These are phyloP conservation scores for Syngnathoides biaculeatus DNA, from an alignment of 2,113 vertebrate species.

Conservation along the genomic window DNA sequence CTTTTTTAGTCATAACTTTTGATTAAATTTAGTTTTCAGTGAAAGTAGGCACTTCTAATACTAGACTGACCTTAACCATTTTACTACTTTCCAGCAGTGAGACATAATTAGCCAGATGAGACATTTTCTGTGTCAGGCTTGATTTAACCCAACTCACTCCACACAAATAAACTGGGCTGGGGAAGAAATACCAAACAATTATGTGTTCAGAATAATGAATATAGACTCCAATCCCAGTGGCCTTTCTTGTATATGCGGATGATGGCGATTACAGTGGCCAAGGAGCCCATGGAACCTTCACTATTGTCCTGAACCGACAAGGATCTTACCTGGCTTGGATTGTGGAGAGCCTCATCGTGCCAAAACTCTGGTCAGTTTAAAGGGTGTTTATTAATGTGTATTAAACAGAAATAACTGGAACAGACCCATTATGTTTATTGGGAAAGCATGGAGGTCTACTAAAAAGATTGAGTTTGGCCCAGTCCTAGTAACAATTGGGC, in stretches of 20 bases:
- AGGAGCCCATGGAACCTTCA: constrained; percentile 51
- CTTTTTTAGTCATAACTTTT: constrained; percentile 25
- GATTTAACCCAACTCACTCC: constrained; percentile 56
- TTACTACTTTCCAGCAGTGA: constrained; percentile 50
- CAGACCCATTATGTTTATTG: constrained; percentile 66
- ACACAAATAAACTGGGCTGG: constrained; percentile 58
- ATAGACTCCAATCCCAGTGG: constrained; percentile 52
- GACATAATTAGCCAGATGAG: constrained; percentile 48
- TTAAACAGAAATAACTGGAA: constrained; percentile 64
- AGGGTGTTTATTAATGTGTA: constrained; percentile 49
- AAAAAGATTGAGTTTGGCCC: constrained; percentile 56
- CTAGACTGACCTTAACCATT: constrained; percentile 39
- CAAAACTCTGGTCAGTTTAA: constrained; percentile 48
- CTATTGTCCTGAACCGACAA: constrained; percentile 52
- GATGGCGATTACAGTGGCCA: constrained; percentile 56
- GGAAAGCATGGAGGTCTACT: constrained; percentile 52
- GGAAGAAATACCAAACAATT: constrained; percentile 62
- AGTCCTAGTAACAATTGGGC: constrained; percentile 51
- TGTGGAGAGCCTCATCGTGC: constrained; percentile 37
- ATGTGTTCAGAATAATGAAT: constrained; percentile 68
- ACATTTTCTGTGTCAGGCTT: constrained; percentile 49
- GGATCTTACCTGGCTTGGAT: constrained; percentile 57
- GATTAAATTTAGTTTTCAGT: constrained; percentile 39
- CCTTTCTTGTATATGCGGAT: constrained; percentile 44
- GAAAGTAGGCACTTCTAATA: constrained; percentile 39